Base-by-base conservation (phyloP, 2,113 vertebrate species). In the Orientallactaga bullata region DNA sequence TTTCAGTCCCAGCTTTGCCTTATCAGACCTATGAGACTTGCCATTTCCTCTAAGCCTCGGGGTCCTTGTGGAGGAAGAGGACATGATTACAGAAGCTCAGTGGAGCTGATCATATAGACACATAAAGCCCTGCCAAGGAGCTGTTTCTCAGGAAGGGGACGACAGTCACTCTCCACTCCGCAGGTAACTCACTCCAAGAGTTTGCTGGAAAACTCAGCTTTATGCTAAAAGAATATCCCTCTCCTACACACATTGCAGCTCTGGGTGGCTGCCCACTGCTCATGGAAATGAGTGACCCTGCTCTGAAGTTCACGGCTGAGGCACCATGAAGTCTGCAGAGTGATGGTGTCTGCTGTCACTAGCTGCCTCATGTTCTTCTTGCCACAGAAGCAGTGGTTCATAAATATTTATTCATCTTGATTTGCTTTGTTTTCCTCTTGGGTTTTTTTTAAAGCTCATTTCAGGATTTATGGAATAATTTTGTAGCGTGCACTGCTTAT, bases 321-420 rank as follows among this genome's bases (percentile, higher is more conserved):
- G 66, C 80, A 55, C 74, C 92, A 94, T 95, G 65, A 97, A 97
- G 96, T 91, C 97, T 95, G 97, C 80, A 93, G 85, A 65, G 32
- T 90, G 20, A 77, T 88, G 95, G 79, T 97, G 95, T 97, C 97
- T 92, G 93, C 90, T 94, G 95, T 97, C 96, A 84, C 92, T 96
- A 96, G 91, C 92, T 94, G 77, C 93, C 47, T 93, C 92, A 81
- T n/a, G 66, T 78, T 96, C n/a, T 79, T 94, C 78, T 94, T 82
- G 0, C 83, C 91, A n/a, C 78, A 72, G 93, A 92, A 96, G 91
- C 95, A 92, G 82, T 24, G 5, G 17, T 0, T 93, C 97, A 96
- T 98, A 96, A 98, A 97, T 98, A 98, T 98, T 98, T 97, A 98
- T 97, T 79, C 77, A 16, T 85, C 96, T 93, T 96, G 94, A 97